Conservation (phyloP, 2,113 vertebrate species). For the Melanerpes formicivorus region DNA sequence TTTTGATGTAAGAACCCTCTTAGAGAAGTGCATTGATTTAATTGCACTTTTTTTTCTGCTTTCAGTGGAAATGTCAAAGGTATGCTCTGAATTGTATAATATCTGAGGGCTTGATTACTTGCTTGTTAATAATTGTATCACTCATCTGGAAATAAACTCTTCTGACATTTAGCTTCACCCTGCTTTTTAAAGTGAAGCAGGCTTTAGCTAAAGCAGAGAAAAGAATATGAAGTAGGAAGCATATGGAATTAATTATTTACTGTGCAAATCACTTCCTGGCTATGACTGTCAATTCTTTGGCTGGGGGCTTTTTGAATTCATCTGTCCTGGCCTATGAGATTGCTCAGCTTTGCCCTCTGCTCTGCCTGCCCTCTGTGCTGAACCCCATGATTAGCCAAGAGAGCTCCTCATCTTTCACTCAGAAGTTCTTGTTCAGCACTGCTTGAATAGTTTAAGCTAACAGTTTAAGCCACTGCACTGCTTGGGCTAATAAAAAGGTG, state of each 20-base stretch:
- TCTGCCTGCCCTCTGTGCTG: background rate
- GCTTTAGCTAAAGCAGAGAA: background rate
- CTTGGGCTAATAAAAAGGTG: background rate
- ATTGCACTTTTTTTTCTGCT: constrained; percentile 5
- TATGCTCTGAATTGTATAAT: constrained; percentile 35
- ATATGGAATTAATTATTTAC: constrained; percentile 22
- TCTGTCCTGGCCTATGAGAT: background rate
- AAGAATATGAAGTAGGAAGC: background rate
- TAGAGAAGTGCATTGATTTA: constrained; percentile 12
- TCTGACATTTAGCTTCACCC: constrained; percentile 33
- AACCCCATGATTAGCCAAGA: accelerated
- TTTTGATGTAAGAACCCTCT: background rate
- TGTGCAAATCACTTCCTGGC: background rate
- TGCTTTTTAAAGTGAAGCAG: background rate
- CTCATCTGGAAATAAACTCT: constrained; percentile 34
- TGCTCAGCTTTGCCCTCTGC: background rate
- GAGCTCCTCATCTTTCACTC: background rate
- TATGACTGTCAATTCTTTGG: background rate
- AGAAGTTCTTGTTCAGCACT: background rate
- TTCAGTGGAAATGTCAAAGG: constrained; percentile 20
- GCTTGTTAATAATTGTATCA: constrained; percentile 32
- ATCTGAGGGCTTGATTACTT: constrained; percentile 38
- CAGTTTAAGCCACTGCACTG: background rate
- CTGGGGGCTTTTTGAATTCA: background rate
- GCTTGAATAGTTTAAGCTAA: background rate